A percentile compares a stretch with the other conserved stretches of the same genome.
These are phyloP conservation scores for Euwallacea similis DNA, from an alignment of 1,140 invertebrate genomes.

Conservation along the genomic window DNA sequence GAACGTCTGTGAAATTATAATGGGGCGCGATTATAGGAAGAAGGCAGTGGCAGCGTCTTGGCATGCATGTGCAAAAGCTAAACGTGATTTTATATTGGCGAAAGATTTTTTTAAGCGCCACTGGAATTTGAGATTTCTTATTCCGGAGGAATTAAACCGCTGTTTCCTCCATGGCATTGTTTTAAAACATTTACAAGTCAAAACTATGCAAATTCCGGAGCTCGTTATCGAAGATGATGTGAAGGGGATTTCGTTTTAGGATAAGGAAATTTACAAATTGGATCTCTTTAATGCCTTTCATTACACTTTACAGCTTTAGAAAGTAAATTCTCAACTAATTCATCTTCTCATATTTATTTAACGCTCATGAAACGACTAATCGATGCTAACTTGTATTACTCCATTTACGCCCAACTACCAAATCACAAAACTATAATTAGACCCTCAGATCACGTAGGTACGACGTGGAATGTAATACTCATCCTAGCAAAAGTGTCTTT, in stretches of 20 bases:
- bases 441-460: constrained; percentile 25
- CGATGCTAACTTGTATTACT: no score
- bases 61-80: not conserved
- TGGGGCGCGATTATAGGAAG: not conserved
- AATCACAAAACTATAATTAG: constrained; percentile 25
- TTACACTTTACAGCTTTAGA: no score
- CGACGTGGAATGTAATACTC: constrained; percentile 34
- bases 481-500: constrained; percentile 25
- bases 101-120: constrained; percentile 4
- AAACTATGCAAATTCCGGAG: constrained; percentile 31
- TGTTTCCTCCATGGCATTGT: constrained; percentile 31
- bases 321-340: no score
- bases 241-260: constrained; percentile 7
- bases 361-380: no score
- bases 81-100: no score
- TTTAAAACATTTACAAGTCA: constrained; percentile 34
- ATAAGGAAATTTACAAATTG: not conserved
- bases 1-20: constrained; percentile 17
- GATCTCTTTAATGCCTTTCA: no score
- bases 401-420: no score
- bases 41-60: not conserved
- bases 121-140: constrained; percentile 8
- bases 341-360: no score
- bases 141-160: constrained; percentile 20
- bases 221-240: constrained; percentile 27